These are phyloP conservation scores for Panulirus ornatus DNA, from an alignment of 1,140 invertebrate species.

Conservation along the genomic window DNA sequence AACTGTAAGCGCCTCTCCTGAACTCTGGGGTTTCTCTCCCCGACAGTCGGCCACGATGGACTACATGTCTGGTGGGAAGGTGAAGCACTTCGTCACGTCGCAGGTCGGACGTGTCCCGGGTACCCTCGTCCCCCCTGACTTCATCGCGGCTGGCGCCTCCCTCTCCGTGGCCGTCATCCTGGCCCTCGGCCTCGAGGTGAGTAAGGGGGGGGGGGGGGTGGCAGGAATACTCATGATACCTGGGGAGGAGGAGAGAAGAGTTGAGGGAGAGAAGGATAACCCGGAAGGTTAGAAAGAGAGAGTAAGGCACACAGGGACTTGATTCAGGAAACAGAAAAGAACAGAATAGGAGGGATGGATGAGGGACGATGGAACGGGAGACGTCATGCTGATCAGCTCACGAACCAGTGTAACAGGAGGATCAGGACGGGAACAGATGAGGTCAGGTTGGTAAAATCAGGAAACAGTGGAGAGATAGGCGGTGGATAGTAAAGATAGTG, in stretches of 20 bases:
- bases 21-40: not conserved
- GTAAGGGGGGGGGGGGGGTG: not conserved
- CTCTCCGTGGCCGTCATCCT: slow-evolving; percentile 57
- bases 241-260: not conserved
- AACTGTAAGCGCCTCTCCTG: too few relatives aligned
- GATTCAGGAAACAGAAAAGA: too few relatives aligned
- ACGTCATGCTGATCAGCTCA: too few relatives aligned
- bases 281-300: not conserved
- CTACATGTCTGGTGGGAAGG: slow-evolving; percentile 55
- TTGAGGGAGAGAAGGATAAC: not conserved
- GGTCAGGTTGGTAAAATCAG: too few relatives aligned
- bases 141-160: slow-evolving; percentile 53
- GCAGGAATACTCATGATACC: too few relatives aligned
- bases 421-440: too few relatives aligned
- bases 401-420: too few relatives aligned
- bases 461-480: too few relatives aligned
- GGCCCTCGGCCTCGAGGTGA: slow-evolving; percentile 50
- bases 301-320: too few relatives aligned
- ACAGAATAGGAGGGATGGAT: too few relatives aligned
- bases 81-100: slow-evolving; percentile 30
- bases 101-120: slow-evolving; percentile 22
- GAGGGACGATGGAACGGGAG: too few relatives aligned
- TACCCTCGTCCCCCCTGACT: slow-evolving; percentile 28
- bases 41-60: slow-evolving; percentile 61
- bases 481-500: too few relatives aligned